phyloP scores from a whole-genome alignment of 2,797 vertebrate genomes.

The Yasuhikotakia modesta region DNA sequence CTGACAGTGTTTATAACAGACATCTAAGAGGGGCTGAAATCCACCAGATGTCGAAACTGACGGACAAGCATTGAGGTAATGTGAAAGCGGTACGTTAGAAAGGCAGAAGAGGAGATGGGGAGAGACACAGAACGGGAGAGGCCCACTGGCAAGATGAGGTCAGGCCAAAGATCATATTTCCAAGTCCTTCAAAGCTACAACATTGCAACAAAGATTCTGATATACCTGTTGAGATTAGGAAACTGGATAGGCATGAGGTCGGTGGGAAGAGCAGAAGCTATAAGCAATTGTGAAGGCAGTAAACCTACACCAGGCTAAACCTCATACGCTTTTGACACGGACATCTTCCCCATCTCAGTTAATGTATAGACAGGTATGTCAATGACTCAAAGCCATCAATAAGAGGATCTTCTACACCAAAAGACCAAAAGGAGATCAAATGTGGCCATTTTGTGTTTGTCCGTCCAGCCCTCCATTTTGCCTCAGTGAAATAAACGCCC shows the following conservation, averaged over 20 bases:
- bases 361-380: constrained; percentile 47
- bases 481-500: constrained; percentile 13
- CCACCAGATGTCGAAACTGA: constrained; percentile 75
- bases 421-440: constrained; percentile 46
- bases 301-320: constrained; percentile 69
- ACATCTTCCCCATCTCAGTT: constrained; percentile 50
- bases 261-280: constrained; percentile 70
- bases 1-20: constrained; percentile 71
- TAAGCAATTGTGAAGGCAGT: constrained; percentile 64
- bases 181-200: constrained; percentile 72
- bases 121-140: constrained; percentile 44
- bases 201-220: constrained; percentile 75
- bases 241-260: constrained; percentile 71
- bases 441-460: constrained; percentile 30
- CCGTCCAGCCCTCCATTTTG: constrained; percentile 30
- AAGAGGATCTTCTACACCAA: constrained; percentile 23
- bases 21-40: constrained; percentile 70
- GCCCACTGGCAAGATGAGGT: constrained; percentile 78
- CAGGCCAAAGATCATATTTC: constrained; percentile 79
- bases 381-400: constrained; percentile 64
- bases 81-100: constrained; percentile 15
- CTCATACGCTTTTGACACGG: constrained; percentile 63
- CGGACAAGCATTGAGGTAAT: constrained; percentile 53
- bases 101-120: constrained; percentile 14
- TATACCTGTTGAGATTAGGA: constrained; percentile 75